Conservation (phyloP, 2,113 vertebrate genomes). For the Pyrgilauda ruficollis region DNA sequence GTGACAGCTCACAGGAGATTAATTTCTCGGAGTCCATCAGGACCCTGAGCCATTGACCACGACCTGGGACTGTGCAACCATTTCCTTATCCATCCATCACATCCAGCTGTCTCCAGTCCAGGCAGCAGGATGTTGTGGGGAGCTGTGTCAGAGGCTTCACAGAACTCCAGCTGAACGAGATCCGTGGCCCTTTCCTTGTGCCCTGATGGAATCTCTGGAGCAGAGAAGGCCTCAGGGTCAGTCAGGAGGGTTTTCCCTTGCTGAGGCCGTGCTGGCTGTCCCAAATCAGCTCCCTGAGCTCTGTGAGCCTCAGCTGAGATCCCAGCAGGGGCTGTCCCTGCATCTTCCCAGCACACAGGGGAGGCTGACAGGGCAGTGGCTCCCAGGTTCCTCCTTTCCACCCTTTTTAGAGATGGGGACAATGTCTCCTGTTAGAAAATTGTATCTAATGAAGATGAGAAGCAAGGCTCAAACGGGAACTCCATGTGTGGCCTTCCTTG, state of each 20-base stretch:
- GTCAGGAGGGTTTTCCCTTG: not conserved
- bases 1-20: not conserved
- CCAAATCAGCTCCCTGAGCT: not conserved
- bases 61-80: not conserved
- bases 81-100: not conserved
- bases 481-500: not conserved
- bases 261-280: not conserved
- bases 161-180: not conserved
- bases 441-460: not conserved
- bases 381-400: not conserved
- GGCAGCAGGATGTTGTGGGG: not conserved
- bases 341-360: not conserved
- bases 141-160: not conserved
- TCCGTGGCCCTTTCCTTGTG: not conserved
- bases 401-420: not conserved
- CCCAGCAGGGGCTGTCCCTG: not conserved
- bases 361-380: not conserved
- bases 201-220: not conserved
- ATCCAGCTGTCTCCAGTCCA: not conserved
- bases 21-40: not conserved
- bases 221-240: not conserved
- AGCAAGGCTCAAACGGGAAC: not conserved
- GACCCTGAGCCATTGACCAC: not conserved
- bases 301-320: not conserved
- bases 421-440: not conserved